Conservation (phyloP, 2,113 vertebrate genomes). For the Hiodon tergisus region DNA sequence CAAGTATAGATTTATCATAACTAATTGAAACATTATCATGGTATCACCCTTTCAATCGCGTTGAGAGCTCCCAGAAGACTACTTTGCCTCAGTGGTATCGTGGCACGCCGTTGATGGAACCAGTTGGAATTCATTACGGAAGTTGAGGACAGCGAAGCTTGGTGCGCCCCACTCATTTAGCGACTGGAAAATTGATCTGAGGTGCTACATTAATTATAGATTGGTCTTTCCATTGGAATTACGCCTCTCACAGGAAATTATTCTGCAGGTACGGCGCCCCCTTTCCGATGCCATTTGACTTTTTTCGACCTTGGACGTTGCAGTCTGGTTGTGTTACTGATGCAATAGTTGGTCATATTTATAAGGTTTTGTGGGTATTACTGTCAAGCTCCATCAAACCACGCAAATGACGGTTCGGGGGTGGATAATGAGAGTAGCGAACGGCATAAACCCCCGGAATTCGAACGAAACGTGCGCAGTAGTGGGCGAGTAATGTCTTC, state of each 20-base stretch:
- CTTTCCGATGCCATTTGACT: neutral
- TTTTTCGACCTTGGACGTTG: neutral
- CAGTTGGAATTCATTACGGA: slow-evolving; percentile 27
- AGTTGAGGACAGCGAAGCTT: slow-evolving; percentile 2
- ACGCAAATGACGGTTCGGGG: too few species aligned
- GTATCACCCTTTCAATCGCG: neutral
- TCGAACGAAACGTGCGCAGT: too few species aligned
- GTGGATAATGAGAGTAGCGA: too few species aligned
- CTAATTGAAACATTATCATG: too few species aligned
- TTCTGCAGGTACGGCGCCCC: neutral
- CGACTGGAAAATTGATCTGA: slow-evolving; percentile 36
- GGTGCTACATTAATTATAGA: slow-evolving; percentile 43
- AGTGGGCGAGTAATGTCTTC: too few species aligned
- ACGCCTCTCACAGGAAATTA: too few species aligned
- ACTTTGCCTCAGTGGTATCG: neutral
- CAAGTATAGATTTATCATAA: too few species aligned
- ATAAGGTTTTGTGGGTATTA: too few species aligned
- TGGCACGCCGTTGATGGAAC: slow-evolving; percentile 15
- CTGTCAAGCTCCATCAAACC: too few species aligned
- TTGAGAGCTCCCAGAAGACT: neutral
- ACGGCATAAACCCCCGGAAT: too few species aligned
- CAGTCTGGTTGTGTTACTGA: neutral
- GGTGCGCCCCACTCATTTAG: slow-evolving; percentile 34
- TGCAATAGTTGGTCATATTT: neutral
- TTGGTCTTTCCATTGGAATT: slow-evolving; percentile 10